phyloP scores from a whole-genome alignment of 2,113 vertebrate genomes.

The Delphinapterus leucas region DNA sequence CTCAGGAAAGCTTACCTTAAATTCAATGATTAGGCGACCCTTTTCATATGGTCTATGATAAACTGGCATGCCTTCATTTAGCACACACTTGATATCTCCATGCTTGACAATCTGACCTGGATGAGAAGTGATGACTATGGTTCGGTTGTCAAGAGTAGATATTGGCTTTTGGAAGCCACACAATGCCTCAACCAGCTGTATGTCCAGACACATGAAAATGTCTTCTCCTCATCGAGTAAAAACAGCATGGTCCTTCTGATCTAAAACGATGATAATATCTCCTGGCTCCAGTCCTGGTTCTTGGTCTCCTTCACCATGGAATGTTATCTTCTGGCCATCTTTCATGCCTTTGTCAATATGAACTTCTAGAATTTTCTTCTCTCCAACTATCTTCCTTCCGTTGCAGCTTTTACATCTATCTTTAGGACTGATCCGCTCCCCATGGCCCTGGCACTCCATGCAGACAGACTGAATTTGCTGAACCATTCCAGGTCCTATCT shows the following conservation, averaged over 20 bases:
- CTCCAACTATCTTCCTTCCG: too few relatives aligned
- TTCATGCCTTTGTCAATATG: constrained; percentile 90
- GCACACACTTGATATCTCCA: constrained; percentile 93
- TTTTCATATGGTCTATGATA: constrained; percentile 94
- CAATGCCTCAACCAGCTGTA: constrained; percentile 94
- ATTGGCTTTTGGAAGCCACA: constrained; percentile 97
- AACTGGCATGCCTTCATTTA: constrained; percentile 96
- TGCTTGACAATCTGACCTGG: constrained; percentile 96
- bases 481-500: too few relatives aligned
- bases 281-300: constrained; percentile 96
- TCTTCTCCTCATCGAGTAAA: constrained; percentile 93
- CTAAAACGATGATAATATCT: constrained; percentile 96
- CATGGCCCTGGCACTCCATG: too few relatives aligned
- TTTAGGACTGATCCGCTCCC: too few relatives aligned
- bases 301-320: constrained; percentile 97
- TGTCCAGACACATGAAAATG: constrained; percentile 92
- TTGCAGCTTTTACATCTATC: too few relatives aligned
- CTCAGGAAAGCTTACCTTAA: constrained; percentile 96
- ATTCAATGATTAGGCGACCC: constrained; percentile 93
- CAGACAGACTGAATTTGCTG: too few relatives aligned
- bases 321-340: constrained; percentile 98
- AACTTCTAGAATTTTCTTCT: too few relatives aligned
- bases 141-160: constrained; percentile 92
- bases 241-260: constrained; percentile 90
- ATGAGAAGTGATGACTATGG: constrained; percentile 94